Percentiles rank a stretch among this genome's conserved stretches.
Evolutionary conservation across 23 tunicate species (phyloP).

Genomic region (Diplosoma virens): DNA sequence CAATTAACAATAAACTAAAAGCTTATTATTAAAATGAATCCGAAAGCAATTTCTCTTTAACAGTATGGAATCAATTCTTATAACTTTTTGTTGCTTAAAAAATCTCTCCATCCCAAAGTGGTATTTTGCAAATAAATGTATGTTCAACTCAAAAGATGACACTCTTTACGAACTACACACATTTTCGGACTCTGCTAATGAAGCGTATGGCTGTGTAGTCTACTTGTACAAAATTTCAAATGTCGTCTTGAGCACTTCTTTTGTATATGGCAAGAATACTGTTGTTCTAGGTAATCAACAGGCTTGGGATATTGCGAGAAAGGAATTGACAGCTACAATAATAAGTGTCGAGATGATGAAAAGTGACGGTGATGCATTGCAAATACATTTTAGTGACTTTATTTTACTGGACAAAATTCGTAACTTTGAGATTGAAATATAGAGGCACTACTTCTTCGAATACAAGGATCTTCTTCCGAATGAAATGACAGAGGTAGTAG

Average conservation of each 20-base stretch:
- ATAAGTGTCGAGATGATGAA: neutral
- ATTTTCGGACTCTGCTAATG: constrained; percentile 4
- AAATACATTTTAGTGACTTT: too few relatives aligned
- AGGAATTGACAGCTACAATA: constrained; percentile 4
- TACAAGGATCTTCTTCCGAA: too few relatives aligned
- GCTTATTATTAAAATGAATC: too few relatives aligned
- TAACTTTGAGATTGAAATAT: too few relatives aligned
- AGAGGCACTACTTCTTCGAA: too few relatives aligned
- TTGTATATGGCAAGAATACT: neutral
- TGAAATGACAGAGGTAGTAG: too few relatives aligned
- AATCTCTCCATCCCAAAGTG: neutral
- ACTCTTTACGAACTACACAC: neutral
- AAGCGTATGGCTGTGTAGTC: constrained; percentile 1
- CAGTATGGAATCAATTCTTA: too few relatives aligned
- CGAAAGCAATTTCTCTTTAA: too few relatives aligned
- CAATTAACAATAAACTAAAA: constrained; percentile 2
- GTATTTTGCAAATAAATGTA: neutral
- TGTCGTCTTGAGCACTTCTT: neutral
- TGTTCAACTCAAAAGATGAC: neutral
- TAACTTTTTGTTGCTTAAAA: too few relatives aligned
- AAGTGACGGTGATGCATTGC: neutral
- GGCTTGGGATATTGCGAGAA: constrained; percentile 3
- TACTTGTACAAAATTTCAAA: neutral
- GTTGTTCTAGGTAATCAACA: neutral
- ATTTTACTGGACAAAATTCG: too few relatives aligned